phyloP scores from a whole-genome alignment of 2,113 vertebrate genomes.

The Accipiter virgatus region DNA sequence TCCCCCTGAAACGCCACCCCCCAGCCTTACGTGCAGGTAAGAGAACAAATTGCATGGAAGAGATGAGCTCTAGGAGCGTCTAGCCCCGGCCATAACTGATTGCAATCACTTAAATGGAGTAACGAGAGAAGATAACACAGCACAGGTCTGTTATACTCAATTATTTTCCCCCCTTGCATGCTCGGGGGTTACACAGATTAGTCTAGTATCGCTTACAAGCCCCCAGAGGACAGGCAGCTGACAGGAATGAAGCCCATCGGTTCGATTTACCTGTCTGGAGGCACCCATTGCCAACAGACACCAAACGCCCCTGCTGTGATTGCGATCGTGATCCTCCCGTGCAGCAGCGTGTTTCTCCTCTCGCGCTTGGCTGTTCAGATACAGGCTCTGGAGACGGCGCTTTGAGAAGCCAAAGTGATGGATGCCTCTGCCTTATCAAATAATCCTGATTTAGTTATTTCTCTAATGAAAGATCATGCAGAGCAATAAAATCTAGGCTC shows the following conservation, averaged over 20 bases:
- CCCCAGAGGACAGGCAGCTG: not conserved
- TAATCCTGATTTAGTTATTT: not conserved
- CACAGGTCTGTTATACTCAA: not conserved
- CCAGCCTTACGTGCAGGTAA: rapidly evolving
- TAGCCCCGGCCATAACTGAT: not conserved
- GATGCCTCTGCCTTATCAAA: not conserved
- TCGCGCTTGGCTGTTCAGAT: not conserved
- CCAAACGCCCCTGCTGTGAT: not conserved
- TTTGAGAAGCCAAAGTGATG: not conserved
- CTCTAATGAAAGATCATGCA: constrained; percentile 5
- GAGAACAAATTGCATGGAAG: not conserved
- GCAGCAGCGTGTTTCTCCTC: not conserved
- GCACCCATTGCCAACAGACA: not conserved
- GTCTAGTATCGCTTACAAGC: not conserved
- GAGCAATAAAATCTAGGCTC: not conserved
- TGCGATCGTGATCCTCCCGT: not conserved
- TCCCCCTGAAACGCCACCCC: not conserved
- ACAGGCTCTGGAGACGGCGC: not conserved
- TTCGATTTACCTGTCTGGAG: not conserved
- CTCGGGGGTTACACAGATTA: not conserved
- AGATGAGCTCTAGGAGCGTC: not conserved
- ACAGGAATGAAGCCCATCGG: not conserved
- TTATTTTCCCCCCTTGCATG: not conserved
- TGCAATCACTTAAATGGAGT: not conserved
- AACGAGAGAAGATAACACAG: not conserved